phyloP scores from a whole-genome alignment of 2,888 invertebrate genomes.

The Eutolmus rufibarbis region DNA sequence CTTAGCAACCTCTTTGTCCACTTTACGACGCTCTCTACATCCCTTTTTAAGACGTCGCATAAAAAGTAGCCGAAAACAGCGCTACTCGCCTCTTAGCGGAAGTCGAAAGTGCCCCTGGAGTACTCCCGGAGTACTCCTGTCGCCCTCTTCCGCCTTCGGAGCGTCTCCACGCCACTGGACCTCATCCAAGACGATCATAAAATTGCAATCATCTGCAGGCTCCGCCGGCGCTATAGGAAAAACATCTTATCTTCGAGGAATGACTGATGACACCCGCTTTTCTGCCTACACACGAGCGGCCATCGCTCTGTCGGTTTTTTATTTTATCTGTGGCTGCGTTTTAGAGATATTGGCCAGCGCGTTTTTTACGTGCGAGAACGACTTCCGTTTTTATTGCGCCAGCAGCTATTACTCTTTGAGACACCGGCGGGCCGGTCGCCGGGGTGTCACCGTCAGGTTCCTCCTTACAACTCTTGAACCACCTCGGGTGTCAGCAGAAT shows the following conservation, averaged over 20 bases:
- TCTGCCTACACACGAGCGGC: slow-evolving; percentile 7
- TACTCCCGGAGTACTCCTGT: slow-evolving; percentile 1
- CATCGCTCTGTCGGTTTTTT: slow-evolving; percentile 3
- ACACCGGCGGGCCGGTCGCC: background rate
- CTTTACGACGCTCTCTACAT: slow-evolving; percentile 17
- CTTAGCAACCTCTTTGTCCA: background rate
- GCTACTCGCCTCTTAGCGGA: slow-evolving; percentile 4
- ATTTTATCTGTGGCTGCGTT: slow-evolving; percentile 39
- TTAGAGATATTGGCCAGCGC: slow-evolving; percentile 30
- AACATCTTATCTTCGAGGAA: slow-evolving; percentile 20
- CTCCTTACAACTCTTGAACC: slow-evolving; percentile 1
- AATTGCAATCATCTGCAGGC: slow-evolving; percentile 52
- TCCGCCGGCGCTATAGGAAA: slow-evolving; percentile 43
- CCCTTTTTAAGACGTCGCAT: slow-evolving; percentile 4
- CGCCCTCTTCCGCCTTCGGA: background rate
- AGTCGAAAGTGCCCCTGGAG: slow-evolving; percentile 32
- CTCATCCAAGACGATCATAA: slow-evolving; percentile 50
- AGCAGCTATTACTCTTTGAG: slow-evolving; percentile 34
- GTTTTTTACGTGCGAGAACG: background rate
- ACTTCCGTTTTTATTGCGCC: slow-evolving; percentile 28
- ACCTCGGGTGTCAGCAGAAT: slow-evolving; percentile 36
- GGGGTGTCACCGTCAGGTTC: background rate
- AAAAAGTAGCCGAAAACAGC: slow-evolving; percentile 6
- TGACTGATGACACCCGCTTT: slow-evolving; percentile 36
- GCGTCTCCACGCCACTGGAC: background rate